A percentile compares a stretch with the other conserved stretches of the same genome.
phyloP scores from a whole-genome alignment of 2,113 vertebrate genomes.

The Vulpes vulpes region DNA sequence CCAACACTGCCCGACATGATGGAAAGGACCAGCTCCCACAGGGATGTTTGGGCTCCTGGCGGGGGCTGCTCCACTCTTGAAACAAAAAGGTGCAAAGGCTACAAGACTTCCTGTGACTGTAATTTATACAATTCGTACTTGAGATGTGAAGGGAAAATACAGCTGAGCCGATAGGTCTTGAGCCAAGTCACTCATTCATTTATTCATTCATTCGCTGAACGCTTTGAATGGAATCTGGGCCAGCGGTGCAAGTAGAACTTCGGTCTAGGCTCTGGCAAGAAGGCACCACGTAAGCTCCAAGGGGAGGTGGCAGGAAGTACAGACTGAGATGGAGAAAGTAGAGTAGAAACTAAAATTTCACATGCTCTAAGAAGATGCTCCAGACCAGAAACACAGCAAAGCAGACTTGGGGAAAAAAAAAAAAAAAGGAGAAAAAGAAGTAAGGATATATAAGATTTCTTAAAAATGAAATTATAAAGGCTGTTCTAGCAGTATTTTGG shows the following conservation, averaged over 20 bases:
- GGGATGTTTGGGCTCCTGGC: fast-evolving
- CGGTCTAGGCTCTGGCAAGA: not conserved
- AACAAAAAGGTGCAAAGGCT: not conserved
- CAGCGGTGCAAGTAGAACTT: not conserved
- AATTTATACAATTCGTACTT: not conserved
- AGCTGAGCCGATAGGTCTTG: not conserved
- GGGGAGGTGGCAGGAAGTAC: not conserved
- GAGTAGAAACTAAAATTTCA: not conserved
- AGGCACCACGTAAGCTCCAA: not conserved
- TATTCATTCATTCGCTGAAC: not conserved
- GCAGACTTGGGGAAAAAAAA: not conserved
- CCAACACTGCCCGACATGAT: fast-evolving
- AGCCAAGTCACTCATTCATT: not conserved
- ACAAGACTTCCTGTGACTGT: no score
- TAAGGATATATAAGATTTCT: not conserved
- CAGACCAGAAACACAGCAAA: not conserved
- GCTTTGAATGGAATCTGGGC: not conserved
- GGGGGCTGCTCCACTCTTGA: not conserved
- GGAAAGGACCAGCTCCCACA: not conserved
- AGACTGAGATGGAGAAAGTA: not conserved
- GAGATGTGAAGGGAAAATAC: not conserved
- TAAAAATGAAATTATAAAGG: not conserved
- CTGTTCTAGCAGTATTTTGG: not conserved
- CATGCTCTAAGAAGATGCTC: not conserved
- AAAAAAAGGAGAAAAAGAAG: not conserved